Base-by-base conservation (phyloP, 1,140 invertebrate genomes). In the Triops cancriformis region DNA sequence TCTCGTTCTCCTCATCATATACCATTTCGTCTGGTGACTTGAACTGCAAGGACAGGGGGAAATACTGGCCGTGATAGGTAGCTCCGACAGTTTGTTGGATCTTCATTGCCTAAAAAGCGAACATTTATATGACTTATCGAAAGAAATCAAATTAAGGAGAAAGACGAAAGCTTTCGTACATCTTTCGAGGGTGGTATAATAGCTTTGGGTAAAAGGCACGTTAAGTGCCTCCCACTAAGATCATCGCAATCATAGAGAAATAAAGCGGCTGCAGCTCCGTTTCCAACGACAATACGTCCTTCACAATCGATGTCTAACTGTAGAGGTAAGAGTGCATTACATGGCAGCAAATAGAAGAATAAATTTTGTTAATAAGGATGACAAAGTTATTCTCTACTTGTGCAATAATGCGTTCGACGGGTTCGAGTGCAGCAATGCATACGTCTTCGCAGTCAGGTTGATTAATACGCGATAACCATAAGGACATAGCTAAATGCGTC, bases 381-480 rank as follows among this genome's bases (percentile, higher is more conserved):
- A 37, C 31, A 37, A 37, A 64, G 14, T 18, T 23, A 1, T 64
- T n/a, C 7, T 18, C 0, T 80, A 85, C 84, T 64, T 82, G 82
- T n/a, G 83, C 84, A 72, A 85, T 82, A 74, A 83, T 83, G 76
- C 86, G 79, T 75, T 87, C 82, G 42, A 90, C 89, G 3, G 89
- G 89, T 82, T 90, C 89, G 76, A 89, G 89, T 0, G 89, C 88
- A 18, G 89, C 89, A 75, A 90, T 83, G 80, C 89, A 89, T 26
- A 45, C 42, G 42, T 26, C 31, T 1, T 88, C 85, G 0, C 86
- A 87, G 75, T 89, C 87, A 76, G 81, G 83, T 14, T 76, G 42
- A 43, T 89, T 87, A 73, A 90, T 81, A 80, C 87, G 87, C 73
- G 88, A 84, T 77, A 89, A 87, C 89, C 89, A 90, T 6, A 90